These are phyloP conservation scores for Tokudaia muenninki DNA, from an alignment of 2,797 vertebrate species.

Conservation along the genomic window DNA sequence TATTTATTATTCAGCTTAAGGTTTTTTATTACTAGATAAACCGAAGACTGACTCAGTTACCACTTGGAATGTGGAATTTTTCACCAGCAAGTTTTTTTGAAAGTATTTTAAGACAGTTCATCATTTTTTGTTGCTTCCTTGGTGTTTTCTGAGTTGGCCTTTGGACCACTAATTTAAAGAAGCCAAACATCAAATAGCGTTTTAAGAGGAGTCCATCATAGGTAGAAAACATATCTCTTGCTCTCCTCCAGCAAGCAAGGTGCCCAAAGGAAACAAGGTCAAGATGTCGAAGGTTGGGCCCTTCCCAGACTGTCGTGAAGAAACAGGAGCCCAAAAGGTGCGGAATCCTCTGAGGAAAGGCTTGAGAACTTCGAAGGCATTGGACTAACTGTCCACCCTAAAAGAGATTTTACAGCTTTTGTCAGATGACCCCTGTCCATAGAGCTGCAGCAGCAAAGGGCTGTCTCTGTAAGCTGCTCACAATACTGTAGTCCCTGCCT, in stretches of 20 bases:
- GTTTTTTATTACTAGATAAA: background rate
- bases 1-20: slow-evolving; percentile 13
- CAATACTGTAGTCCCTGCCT: too few relatives aligned
- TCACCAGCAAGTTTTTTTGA: background rate
- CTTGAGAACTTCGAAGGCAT: background rate
- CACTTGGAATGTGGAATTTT: background rate
- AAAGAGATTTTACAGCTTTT: background rate
- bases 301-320: background rate
- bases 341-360: background rate
- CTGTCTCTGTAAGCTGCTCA: background rate
- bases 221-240: background rate
- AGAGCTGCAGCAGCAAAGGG: background rate
- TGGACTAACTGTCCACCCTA: background rate
- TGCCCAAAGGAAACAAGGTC: background rate
- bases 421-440: background rate
- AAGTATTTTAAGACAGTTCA: slow-evolving; percentile 1
- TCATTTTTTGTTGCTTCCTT: background rate
- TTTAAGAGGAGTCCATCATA: background rate
- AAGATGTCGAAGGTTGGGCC: background rate
- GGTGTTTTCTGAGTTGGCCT: background rate
- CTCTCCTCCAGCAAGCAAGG: background rate
- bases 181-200: background rate
- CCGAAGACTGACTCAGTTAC: background rate
- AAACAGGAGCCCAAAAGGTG: background rate
- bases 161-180: slow-evolving; percentile 7